Conservation (phyloP, 2,888 invertebrate genomes). For the Leptinotarsa tumamoca region DNA sequence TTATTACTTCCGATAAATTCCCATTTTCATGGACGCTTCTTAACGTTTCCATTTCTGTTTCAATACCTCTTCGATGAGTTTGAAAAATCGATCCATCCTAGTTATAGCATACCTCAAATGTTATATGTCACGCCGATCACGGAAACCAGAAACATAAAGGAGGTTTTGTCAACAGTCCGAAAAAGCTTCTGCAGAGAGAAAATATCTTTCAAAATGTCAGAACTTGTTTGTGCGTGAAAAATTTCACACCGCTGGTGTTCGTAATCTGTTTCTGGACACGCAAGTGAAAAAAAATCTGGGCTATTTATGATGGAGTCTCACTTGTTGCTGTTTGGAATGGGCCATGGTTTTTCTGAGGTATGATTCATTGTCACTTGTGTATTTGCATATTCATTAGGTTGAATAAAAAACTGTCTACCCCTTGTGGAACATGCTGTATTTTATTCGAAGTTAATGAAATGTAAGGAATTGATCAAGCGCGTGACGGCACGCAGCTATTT, state of each 20-base stretch:
- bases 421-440: not conserved
- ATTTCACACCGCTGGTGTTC: not conserved
- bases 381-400: conserved; percentile 6
- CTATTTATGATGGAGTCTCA: conserved; percentile 7
- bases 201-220: not conserved
- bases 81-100: not conserved
- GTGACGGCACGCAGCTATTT: too few relatives aligned
- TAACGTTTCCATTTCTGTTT: not conserved
- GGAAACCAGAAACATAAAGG: not conserved
- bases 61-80: not conserved
- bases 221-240: conserved; percentile 4
- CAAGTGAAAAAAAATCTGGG: conserved; percentile 11
- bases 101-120: not conserved
- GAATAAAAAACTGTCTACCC: not conserved
- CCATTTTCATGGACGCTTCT: too few relatives aligned
- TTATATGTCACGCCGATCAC: not conserved
- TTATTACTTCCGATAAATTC: too few relatives aligned
- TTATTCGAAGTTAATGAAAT: too few relatives aligned
- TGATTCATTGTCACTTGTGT: not conserved
- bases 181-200: not conserved
- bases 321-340: conserved; percentile 1
- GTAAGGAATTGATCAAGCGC: too few relatives aligned
- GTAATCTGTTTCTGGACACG: conserved; percentile 15
- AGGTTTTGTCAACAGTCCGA: not conserved
- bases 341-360: not conserved